These are phyloP conservation scores for Stichopus chloronotus DNA, from an alignment of 35 echinoderm and acorn worm genomes.

Conservation along the genomic window DNA sequence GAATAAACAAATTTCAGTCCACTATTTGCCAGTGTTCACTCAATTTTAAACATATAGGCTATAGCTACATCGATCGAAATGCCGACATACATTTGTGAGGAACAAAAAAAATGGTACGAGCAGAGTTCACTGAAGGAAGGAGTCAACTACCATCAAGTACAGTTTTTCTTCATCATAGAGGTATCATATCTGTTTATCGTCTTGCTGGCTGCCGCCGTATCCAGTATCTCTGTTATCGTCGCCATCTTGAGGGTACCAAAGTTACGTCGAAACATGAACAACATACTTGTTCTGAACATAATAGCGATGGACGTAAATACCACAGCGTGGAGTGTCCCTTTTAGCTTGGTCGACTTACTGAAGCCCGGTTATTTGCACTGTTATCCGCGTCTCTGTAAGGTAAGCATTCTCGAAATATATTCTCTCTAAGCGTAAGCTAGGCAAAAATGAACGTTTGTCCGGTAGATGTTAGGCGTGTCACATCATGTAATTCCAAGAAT, in stretches of 20 bases:
- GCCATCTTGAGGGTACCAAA: conserved; percentile 9
- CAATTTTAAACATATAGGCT: no score
- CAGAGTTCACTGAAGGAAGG: background rate
- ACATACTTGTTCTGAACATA: background rate
- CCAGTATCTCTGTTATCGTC: conserved; percentile 1
- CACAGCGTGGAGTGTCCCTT: background rate
- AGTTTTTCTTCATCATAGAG: background rate
- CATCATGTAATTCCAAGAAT: no score
- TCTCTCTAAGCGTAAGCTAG: background rate
- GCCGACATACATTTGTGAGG: background rate
- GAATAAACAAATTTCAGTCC: no score
- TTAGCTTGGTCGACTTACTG: background rate
- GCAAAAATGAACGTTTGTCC: no score
- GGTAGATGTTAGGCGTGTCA: no score
- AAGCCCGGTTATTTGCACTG: background rate
- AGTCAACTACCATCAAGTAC: background rate
- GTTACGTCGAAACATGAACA: conserved; percentile 19
- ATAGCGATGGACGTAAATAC: background rate
- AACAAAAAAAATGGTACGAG: background rate
- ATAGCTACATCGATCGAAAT: background rate
- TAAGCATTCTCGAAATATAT: background rate
- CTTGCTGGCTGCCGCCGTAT: background rate
- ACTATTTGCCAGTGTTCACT: no score
- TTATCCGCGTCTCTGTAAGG: conserved; percentile 8
- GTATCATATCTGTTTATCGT: background rate